Evolutionary conservation across 2,888 invertebrate genomes (phyloP), one percentile per base, ranked within the genome.

Genomic region (Ichneumon xanthorius): DNA sequence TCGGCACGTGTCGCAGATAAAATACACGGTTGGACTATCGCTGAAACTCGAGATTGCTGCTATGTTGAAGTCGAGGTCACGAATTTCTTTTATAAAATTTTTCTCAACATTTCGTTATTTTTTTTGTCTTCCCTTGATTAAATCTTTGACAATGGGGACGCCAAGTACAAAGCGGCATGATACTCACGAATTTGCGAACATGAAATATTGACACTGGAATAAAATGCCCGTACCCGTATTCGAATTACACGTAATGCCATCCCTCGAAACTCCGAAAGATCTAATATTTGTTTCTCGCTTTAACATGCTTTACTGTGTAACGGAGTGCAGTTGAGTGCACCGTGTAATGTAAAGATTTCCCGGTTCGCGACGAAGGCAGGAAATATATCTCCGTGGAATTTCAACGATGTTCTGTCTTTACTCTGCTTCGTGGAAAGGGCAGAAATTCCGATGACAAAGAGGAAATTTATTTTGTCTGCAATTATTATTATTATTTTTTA

Each of bases 61-160:
- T 33, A 16, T 9, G 33, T 33, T n/a, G 70, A 50, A 11, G 40
- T 11, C 3, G 40, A 40, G 11, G 11, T 11, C 11, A 11, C 40
- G 40, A 40, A 9, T 40, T 40, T 40, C 40, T 40, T 40, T 40
- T 0, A 40, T 40, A 11, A 40, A 3, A n/a, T 30, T 33, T 4
- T 50, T 33, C n/a, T 50, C 16, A n/a, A 33, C 4, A 11, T 33
- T 71, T 71, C 7, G 7, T 16, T 33, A 53, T 70, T 30, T 16
- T 14, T 48, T 71, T 30, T 9, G 33, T 53, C 53, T 33, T 50
- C n/a, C 30, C 70, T 50, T 11, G 33, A 71, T 71, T 71, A 33
- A n/a, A 71, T 1, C 50, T 9, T 19, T 7, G 53, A 11, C 40
- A 40, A 40, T 11, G 11, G 11, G 3, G 11, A 11, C 11, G 40